phyloP scores from a whole-genome alignment of 2,113 vertebrate species.

The Empidonax traillii region DNA sequence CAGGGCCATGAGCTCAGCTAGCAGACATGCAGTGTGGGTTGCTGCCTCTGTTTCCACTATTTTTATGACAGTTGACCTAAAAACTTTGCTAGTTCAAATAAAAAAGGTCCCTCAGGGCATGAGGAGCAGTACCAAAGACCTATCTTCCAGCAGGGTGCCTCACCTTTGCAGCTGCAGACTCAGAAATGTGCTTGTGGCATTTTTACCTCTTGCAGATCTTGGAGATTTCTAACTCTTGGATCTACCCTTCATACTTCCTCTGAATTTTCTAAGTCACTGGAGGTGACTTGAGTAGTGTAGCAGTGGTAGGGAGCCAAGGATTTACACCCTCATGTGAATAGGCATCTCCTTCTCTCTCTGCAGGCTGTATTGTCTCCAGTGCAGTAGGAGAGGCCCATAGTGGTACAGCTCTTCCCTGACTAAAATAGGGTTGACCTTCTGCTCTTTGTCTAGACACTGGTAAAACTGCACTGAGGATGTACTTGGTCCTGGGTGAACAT shows the following conservation, averaged over 20 bases:
- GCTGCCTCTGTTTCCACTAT: background rate
- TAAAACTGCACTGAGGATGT: background rate
- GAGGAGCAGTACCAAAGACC: background rate
- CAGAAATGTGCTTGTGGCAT: background rate
- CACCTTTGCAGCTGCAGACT: background rate
- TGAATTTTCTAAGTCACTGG: background rate
- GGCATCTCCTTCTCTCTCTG: background rate
- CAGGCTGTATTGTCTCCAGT: fast-evolving
- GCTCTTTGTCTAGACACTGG: background rate
- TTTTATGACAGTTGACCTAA: background rate
- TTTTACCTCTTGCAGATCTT: background rate
- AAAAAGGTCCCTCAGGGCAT: background rate
- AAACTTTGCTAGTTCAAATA: background rate
- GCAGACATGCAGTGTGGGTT: background rate
- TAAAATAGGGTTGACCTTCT: background rate
- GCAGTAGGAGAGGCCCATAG: background rate
- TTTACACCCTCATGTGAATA: background rate
- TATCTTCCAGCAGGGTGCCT: background rate
- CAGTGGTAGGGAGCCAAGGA: fast-evolving
- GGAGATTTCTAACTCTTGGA: background rate
- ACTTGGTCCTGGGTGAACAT: background rate
- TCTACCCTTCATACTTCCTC: background rate
- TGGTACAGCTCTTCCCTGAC: background rate
- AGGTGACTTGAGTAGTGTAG: background rate
- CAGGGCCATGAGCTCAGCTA: background rate